A percentile compares a stretch with the other conserved stretches of the same genome.
Evolutionary conservation across 2,113 vertebrate genomes (phyloP).

Genomic region (Tyrannus savana): DNA sequence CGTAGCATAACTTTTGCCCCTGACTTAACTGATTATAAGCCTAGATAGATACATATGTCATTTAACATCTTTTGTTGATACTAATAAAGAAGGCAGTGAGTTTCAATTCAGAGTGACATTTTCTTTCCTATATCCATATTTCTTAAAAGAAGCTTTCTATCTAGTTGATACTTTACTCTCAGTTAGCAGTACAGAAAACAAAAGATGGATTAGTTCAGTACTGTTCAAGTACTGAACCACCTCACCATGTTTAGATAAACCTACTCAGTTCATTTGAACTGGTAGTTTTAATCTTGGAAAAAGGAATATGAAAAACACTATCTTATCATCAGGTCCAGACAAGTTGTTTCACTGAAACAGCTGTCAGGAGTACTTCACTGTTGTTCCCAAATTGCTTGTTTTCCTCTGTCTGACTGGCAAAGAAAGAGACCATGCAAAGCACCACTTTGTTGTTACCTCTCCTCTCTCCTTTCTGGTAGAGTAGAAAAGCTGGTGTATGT

Average conservation of each 20-base stretch:
- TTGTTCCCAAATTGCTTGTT: background rate
- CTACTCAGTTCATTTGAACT: background rate
- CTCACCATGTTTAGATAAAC: background rate
- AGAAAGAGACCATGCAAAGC: background rate
- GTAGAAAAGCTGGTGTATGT: background rate
- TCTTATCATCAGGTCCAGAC: background rate
- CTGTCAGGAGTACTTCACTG: background rate
- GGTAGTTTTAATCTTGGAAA: background rate
- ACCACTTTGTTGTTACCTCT: accelerated
- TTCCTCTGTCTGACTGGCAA: background rate
- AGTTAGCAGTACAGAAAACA: background rate
- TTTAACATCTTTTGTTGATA: background rate
- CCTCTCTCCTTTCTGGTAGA: background rate
- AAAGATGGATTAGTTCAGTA: background rate
- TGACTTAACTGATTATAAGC: background rate
- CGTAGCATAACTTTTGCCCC: background rate
- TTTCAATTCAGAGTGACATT: background rate
- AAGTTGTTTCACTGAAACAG: background rate
- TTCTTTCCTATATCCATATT: background rate
- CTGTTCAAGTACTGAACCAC: background rate
- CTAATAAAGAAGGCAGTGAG: background rate
- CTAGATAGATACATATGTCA: background rate
- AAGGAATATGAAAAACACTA: background rate
- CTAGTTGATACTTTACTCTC: background rate
- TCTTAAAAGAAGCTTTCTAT: background rate